Percentiles rank a stretch among this genome's conserved stretches.
Evolutionary conservation across 2,113 vertebrate species (phyloP).

Genomic region (Ammodytes marinus): DNA sequence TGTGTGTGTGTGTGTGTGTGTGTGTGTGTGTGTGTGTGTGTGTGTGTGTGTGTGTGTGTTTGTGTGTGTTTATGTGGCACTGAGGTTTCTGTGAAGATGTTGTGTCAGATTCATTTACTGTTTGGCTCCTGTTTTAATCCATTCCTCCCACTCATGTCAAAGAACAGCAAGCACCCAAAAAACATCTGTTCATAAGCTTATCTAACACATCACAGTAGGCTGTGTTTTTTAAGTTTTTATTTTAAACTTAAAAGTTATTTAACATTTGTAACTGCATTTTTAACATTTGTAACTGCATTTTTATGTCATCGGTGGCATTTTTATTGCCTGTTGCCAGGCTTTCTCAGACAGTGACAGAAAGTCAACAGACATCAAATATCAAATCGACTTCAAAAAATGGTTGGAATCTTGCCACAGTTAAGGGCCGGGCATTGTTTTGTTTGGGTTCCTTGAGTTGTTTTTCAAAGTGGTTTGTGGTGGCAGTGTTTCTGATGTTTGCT

Average conservation of each 20-base stretch:
- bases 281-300: constrained; percentile 21
- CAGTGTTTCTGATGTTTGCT: constrained; percentile 54
- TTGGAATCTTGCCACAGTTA: constrained; percentile 12
- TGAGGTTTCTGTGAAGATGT: constrained; percentile 38
- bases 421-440: constrained; percentile 51
- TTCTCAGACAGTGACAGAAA: constrained; percentile 10
- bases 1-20: not conserved
- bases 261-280: constrained; percentile 17
- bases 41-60: not conserved
- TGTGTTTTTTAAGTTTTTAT: not conserved
- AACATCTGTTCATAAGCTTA: not conserved
- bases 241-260: too few species aligned
- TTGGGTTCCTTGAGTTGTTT: constrained; percentile 47
- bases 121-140: constrained; percentile 48
- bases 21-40: not conserved
- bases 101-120: constrained; percentile 39
- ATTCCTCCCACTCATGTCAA: constrained; percentile 32
- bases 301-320: constrained; percentile 22
- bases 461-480: constrained; percentile 43
- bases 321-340: not conserved
- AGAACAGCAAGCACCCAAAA: not conserved
- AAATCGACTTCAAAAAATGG: constrained; percentile 38
- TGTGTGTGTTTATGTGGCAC: not conserved
- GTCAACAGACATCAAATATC: constrained; percentile 38
- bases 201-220: not conserved